These are phyloP conservation scores for Polymixis lichenea DNA, from an alignment of 2,888 invertebrate species.

Conservation along the genomic window DNA sequence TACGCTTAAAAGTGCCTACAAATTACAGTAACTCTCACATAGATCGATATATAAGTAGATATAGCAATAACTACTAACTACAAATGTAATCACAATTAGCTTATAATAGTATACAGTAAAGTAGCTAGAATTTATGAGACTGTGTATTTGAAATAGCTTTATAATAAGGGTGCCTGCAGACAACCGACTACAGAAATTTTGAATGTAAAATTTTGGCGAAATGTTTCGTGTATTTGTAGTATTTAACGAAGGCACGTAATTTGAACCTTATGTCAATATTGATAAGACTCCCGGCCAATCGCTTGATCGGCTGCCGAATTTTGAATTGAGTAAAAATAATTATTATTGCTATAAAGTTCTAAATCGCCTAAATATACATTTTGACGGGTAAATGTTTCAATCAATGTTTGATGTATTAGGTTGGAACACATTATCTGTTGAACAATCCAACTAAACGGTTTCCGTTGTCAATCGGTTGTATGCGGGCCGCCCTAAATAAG, in stretches of 20 bases:
- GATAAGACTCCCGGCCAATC: background rate
- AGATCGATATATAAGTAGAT: constrained; percentile 8
- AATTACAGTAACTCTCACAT: constrained; percentile 27
- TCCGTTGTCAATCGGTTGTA: background rate
- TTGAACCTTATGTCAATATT: background rate
- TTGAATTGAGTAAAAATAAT: background rate
- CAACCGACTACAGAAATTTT: background rate
- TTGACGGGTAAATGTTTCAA: too few species aligned
- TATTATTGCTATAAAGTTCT: too few species aligned
- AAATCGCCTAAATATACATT: too few species aligned
- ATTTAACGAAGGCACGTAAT: too few species aligned
- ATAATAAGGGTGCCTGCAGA: background rate
- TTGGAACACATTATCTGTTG: too few species aligned
- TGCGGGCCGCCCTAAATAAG: background rate
- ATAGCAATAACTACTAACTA: constrained; percentile 10
- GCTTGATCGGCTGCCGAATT: background rate
- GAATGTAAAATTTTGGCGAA: too few species aligned
- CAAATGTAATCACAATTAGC: constrained; percentile 50
- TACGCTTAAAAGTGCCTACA: constrained; percentile 47
- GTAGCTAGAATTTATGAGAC: constrained; percentile 31
- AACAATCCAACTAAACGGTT: background rate
- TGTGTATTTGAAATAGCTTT: constrained; percentile 35
- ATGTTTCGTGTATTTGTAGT: too few species aligned
- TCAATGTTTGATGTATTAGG: too few species aligned
- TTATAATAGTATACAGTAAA: constrained; percentile 2